Percentiles rank a stretch among this genome's conserved stretches.
These are phyloP conservation scores for Chaunax sp. DNA, from an alignment of 2,797 vertebrate genomes.

Conservation along the genomic window DNA sequence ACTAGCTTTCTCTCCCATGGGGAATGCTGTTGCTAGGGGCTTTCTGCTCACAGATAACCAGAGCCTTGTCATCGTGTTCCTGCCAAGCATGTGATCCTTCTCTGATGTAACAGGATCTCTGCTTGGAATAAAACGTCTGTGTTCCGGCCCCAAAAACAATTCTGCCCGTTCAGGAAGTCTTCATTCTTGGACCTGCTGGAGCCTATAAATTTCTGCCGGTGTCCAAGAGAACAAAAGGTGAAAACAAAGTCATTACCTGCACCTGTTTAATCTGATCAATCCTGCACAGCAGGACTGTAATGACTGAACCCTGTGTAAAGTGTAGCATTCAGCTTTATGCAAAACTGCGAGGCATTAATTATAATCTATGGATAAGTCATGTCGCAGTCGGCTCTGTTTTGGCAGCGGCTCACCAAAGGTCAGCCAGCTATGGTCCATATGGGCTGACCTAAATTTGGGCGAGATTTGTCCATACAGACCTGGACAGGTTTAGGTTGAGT, in stretches of 20 bases:
- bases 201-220: slow-evolving; percentile 1
- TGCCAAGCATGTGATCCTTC: slow-evolving; percentile 44
- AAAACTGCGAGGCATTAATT: slow-evolving; percentile 6
- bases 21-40: slow-evolving; percentile 51
- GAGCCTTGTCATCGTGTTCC: slow-evolving; percentile 39
- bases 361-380: too few species aligned
- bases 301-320: slow-evolving; percentile 1
- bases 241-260: slow-evolving; percentile 8
- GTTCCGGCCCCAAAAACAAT: slow-evolving; percentile 33
- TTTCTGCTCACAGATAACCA: slow-evolving; percentile 49
- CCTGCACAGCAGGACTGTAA: background rate
- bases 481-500: background rate
- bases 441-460: background rate
- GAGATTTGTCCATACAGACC: background rate
- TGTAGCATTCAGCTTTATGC: background rate
- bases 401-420: background rate
- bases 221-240: background rate
- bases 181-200: slow-evolving; percentile 5
- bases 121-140: slow-evolving; percentile 37
- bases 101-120: slow-evolving; percentile 49
- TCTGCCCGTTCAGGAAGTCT: slow-evolving; percentile 8
- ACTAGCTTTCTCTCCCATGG: slow-evolving; percentile 41
- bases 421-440: background rate
- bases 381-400: background rate
- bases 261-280: background rate